phyloP scores from a whole-genome alignment of 2,113 vertebrate genomes.

The Gambusia holbrooki region DNA sequence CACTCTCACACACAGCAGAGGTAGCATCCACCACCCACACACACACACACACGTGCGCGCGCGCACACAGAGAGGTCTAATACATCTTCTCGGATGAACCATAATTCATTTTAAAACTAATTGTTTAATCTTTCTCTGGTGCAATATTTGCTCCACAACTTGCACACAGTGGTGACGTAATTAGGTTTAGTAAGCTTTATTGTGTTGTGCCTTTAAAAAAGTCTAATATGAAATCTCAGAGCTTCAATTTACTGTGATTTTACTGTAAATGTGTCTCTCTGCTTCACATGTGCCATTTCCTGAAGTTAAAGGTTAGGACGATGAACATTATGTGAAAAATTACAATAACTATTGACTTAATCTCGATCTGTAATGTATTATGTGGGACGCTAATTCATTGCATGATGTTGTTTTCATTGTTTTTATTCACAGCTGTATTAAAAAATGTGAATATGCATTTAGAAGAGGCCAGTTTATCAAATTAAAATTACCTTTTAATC shows the following conservation, averaged over 20 bases:
- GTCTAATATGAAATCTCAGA: conserved; percentile 38
- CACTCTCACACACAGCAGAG: conserved; percentile 22
- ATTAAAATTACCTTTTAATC: too few species aligned
- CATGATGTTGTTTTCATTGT: too few species aligned
- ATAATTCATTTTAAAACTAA: conserved; percentile 56
- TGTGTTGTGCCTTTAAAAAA: conserved; percentile 28
- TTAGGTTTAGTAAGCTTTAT: conserved; percentile 34
- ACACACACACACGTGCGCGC: conserved; percentile 26
- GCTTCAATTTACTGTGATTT: conserved; percentile 10
- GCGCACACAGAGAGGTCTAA: conserved; percentile 28
- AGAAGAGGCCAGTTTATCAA: too few species aligned
- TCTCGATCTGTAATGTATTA: not conserved
- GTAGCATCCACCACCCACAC: conserved; percentile 10
- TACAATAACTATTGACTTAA: not conserved
- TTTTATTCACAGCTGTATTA: too few species aligned
- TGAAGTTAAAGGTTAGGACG: not conserved
- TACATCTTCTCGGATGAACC: conserved; percentile 49
- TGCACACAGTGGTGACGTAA: conserved; percentile 52
- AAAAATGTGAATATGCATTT: too few species aligned
- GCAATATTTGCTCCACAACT: conserved; percentile 58
- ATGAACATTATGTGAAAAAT: not conserved
- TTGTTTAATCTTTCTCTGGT: conserved; percentile 57
- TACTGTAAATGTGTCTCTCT: too few species aligned
- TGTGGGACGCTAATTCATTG: not conserved
- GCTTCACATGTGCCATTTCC: not conserved